Percentiles rank a stretch among this genome's conserved stretches.
phyloP scores from a whole-genome alignment of 2,113 vertebrate genomes.

The Nothocercus nigrocapillus region DNA sequence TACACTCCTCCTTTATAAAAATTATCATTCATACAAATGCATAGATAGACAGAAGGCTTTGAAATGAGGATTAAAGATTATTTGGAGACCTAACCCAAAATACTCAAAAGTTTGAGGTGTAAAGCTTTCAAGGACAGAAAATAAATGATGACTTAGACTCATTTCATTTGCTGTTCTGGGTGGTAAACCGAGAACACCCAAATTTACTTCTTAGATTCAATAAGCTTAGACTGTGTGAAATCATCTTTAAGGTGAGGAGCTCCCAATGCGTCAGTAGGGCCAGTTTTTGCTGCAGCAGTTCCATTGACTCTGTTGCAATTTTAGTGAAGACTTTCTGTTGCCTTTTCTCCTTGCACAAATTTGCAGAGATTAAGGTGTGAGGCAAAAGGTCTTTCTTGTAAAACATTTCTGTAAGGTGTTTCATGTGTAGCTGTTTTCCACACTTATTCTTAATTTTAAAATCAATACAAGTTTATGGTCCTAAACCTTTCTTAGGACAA shows the following conservation, averaged over 20 bases:
- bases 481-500: not conserved
- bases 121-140: slow-evolving; percentile 51
- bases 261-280: not conserved
- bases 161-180: slow-evolving; percentile 48
- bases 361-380: slow-evolving; percentile 30
- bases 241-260: not conserved
- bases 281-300: not conserved
- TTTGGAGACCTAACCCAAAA: slow-evolving; percentile 1
- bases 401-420: not conserved
- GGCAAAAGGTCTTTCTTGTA: not conserved
- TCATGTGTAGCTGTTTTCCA: slow-evolving; percentile 12
- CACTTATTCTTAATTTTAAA: slow-evolving; percentile 31
- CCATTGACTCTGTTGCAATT: not conserved
- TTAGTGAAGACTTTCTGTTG: not conserved
- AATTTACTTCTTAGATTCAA: slow-evolving; percentile 48
- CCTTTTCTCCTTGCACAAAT: not conserved
- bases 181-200: not conserved
- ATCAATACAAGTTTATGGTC: slow-evolving; percentile 33
- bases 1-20: not conserved
- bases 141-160: slow-evolving; percentile 49
- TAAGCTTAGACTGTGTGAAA: slow-evolving; percentile 46
- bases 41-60: slow-evolving; percentile 15
- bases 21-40: not conserved
- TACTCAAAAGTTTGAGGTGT: not conserved
- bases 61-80: slow-evolving; percentile 49